Conservation (phyloP, 23 tunicate species). For the Corella eumyota region DNA sequence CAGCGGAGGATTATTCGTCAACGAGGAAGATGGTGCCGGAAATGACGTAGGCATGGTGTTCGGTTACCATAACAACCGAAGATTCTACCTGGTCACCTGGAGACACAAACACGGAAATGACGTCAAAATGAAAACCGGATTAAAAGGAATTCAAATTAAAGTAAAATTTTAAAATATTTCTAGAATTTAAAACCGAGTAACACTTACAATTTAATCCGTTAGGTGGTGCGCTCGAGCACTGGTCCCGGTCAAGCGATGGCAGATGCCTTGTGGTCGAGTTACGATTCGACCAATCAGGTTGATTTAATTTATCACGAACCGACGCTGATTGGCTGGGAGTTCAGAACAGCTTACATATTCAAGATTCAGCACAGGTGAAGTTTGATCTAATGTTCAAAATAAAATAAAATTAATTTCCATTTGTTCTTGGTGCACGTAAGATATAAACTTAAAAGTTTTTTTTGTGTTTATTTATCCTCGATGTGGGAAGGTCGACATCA, state of each 20-base stretch:
- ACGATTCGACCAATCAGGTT: conserved; percentile 7
- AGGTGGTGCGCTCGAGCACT: conserved; percentile 5
- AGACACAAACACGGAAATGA: not conserved
- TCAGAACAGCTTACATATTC: not conserved
- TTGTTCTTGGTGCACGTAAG: too few relatives aligned
- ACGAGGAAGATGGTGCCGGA: not conserved
- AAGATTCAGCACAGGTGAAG: conserved; percentile 7
- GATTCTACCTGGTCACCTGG: conserved; percentile 16
- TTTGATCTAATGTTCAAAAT: too few relatives aligned
- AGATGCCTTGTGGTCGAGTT: conserved; percentile 10
- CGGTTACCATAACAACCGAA: conserved; percentile 25
- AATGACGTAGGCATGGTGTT: conserved; percentile 17
- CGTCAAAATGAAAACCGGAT: not conserved
- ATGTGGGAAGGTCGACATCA: too few relatives aligned
- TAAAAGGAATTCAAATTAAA: conserved; percentile 17
- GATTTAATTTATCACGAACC: conserved; percentile 14
- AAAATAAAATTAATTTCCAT: too few relatives aligned
- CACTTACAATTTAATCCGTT: not conserved
- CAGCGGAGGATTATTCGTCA: conserved; percentile 6
- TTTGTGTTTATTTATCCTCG: too few relatives aligned
- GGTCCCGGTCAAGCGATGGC: conserved; percentile 7
- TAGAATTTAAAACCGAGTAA: too few relatives aligned
- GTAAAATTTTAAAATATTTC: conserved; percentile 7
- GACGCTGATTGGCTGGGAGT: conserved; percentile 1
- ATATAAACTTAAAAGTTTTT: too few relatives aligned